Conservation (phyloP, 1,140 invertebrate genomes). For the Coelopa frigida region DNA sequence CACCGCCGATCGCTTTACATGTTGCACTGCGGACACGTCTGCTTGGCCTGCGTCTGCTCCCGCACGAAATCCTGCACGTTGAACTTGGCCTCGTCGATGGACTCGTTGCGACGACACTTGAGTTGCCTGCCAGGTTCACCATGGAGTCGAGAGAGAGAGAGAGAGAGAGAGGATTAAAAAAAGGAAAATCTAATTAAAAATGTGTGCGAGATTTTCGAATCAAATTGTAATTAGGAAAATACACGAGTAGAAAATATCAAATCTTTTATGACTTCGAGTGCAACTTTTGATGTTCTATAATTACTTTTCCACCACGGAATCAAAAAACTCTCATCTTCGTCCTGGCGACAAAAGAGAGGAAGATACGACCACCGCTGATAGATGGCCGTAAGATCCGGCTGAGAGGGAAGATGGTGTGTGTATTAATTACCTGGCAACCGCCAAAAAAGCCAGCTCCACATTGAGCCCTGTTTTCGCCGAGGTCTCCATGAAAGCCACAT, state of each 20-base stretch:
- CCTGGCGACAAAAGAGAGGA: too few species aligned
- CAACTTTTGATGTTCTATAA: not conserved
- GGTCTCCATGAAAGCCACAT: conserved; percentile 81
- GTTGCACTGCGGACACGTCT: conserved; percentile 47
- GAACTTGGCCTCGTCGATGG: conserved; percentile 53
- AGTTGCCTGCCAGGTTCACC: conserved; percentile 53
- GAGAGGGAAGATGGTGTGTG: not conserved
- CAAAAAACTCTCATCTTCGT: not conserved
- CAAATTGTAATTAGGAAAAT: not conserved
- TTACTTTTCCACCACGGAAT: not conserved
- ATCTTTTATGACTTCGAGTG: not conserved
- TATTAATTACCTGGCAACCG: conserved; percentile 57
- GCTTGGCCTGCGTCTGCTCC: conserved; percentile 53
- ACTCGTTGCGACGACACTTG: conserved; percentile 52
- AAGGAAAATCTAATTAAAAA: not conserved
- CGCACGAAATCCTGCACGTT: conserved; percentile 62
- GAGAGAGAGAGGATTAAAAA: conserved; percentile 9
- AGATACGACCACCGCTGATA: too few species aligned
- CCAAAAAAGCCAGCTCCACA: conserved; percentile 73
- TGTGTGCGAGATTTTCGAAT: not conserved
- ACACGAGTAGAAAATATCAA: not conserved
- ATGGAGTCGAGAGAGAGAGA: not conserved
- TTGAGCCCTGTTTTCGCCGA: conserved; percentile 80
- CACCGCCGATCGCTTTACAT: too few species aligned
- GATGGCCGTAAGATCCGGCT: too few species aligned